Conservation (phyloP, 64 coral and sea anemone species). For the Montipora efflorescens region DNA sequence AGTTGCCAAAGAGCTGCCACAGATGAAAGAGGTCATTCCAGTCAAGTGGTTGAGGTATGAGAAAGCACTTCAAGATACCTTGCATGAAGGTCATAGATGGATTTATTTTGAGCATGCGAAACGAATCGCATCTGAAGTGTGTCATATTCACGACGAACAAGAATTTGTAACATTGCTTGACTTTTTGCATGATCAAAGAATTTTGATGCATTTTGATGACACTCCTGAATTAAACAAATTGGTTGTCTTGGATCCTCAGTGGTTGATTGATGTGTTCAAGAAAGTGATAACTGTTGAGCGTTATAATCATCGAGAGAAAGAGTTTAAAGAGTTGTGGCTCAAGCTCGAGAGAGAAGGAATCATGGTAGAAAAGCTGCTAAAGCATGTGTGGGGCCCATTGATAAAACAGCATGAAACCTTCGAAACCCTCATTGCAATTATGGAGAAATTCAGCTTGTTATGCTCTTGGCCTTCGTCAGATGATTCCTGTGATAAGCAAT, state of each 20-base stretch:
- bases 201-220: conserved; percentile 54
- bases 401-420: neutral
- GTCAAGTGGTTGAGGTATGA: conserved; percentile 31
- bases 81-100: neutral
- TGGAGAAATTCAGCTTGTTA: conserved; percentile 47
- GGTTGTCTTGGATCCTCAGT: conserved; percentile 33
- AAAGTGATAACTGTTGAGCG: conserved; percentile 29
- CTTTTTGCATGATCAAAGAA: conserved; percentile 42
- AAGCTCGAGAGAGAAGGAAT: conserved; percentile 32
- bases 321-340: neutral
- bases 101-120: neutral
- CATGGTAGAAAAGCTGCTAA: neutral
- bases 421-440: conserved; percentile 21
- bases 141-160: conserved; percentile 5
- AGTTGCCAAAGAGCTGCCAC: conserved; percentile 26
- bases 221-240: conserved; percentile 5
- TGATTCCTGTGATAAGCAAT: neutral
- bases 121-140: conserved; percentile 1
- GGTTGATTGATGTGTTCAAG: conserved; percentile 40
- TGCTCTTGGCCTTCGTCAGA: conserved; percentile 33
- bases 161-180: conserved; percentile 14
- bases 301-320: neutral
- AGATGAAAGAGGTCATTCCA: conserved; percentile 32
- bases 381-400: conserved; percentile 12
- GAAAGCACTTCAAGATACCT: neutral